Evolutionary conservation across 1,140 invertebrate genomes (phyloP).

Genomic region (Lethrus apterus): DNA sequence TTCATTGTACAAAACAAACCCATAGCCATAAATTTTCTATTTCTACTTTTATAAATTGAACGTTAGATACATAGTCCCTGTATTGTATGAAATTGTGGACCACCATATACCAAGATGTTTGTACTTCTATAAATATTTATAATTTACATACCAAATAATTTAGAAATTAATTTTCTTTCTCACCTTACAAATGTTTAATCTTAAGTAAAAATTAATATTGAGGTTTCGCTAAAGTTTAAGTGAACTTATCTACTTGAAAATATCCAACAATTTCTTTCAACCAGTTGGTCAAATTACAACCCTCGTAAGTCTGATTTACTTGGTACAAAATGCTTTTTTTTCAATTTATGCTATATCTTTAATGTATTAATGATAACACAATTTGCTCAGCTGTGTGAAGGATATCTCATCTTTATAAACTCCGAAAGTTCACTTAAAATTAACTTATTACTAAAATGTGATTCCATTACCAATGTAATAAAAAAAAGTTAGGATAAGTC

Average conservation of each 20-base stretch:
- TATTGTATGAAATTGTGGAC: conserved; percentile 12
- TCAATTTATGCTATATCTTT: too few relatives aligned
- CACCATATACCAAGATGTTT: conserved; percentile 13
- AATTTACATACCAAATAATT: conserved; percentile 8
- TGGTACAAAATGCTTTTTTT: conserved; percentile 8
- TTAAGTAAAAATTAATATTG: too few relatives aligned
- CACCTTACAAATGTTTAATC: too few relatives aligned
- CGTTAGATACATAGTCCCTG: conserved; percentile 7
- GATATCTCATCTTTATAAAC: too few relatives aligned
- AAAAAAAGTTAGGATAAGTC: conserved; percentile 17
- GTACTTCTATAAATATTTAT: conserved; percentile 7
- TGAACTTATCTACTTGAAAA: too few relatives aligned
- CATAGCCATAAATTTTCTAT: conserved; percentile 9
- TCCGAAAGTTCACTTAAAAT: too few relatives aligned
- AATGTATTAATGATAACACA: too few relatives aligned
- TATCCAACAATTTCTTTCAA: not conserved
- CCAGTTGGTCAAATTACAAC: not conserved
- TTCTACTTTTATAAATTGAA: conserved; percentile 10
- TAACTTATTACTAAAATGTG: conserved; percentile 26
- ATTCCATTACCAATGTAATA: conserved; percentile 25
- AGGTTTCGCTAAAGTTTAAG: conserved; percentile 8
- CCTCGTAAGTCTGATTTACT: too few relatives aligned
- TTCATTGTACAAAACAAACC: conserved; percentile 3
- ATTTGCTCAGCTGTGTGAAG: too few relatives aligned
- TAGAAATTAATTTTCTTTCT: too few relatives aligned